These are phyloP conservation scores for Oxyura jamaicensis DNA, from an alignment of 2,113 vertebrate genomes.

Conservation along the genomic window DNA sequence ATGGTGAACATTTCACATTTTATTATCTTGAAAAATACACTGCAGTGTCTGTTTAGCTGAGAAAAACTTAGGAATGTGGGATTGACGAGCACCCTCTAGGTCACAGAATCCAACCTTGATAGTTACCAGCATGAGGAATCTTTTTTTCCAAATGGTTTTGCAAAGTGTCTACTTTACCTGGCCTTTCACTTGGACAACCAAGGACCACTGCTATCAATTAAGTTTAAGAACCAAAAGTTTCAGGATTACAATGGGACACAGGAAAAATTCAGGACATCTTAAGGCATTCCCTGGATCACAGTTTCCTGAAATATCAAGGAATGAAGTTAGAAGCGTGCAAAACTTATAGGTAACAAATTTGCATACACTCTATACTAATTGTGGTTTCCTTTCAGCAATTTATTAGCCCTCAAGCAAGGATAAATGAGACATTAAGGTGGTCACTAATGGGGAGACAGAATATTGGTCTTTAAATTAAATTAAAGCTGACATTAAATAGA, in stretches of 20 bases:
- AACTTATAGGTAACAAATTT: background rate
- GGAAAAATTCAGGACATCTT: background rate
- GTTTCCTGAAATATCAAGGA: background rate
- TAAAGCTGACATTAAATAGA: background rate
- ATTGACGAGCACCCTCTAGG: background rate
- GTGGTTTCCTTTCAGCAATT: background rate
- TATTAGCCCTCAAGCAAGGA: background rate
- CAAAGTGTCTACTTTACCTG: background rate
- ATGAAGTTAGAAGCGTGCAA: background rate
- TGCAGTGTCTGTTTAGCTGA: background rate
- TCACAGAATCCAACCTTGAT: background rate
- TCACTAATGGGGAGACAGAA: background rate
- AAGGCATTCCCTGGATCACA: background rate
- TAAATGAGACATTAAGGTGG: background rate
- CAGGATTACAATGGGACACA: background rate
- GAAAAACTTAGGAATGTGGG: background rate
- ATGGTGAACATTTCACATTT: background rate
- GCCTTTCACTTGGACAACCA: background rate
- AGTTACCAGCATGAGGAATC: background rate
- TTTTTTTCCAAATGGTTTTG: background rate
- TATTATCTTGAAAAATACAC: background rate
- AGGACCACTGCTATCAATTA: background rate
- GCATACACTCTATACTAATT: fast-evolving
- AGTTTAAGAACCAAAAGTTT: background rate
- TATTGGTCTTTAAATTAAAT: background rate